Base-by-base conservation (phyloP, 2,888 invertebrate genomes). In the Oligia fasciuncula region DNA sequence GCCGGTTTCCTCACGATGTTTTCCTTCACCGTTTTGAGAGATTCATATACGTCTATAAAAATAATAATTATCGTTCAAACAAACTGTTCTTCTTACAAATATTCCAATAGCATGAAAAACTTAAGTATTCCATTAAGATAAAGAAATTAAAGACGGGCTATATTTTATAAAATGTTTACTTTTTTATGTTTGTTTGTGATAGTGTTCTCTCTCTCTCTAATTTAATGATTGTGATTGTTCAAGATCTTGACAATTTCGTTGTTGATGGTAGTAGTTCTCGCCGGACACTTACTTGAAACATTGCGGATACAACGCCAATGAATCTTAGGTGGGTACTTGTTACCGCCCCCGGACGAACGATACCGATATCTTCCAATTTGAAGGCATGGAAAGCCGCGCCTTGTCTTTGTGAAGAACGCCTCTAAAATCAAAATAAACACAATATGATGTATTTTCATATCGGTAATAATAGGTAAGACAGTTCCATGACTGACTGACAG, bases 171-270 rank as follows among this genome's bases (percentile, higher is more conserved):
- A 57, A 3, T 23, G 6, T 29, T 62, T n/a, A n/a, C 11, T n/a
- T 51, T n/a, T n/a, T 19, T 2, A 0, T 35, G 2, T 35, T 8
- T 14, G 1, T 13, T 35, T 68, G 2, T 17, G 4, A 19, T 29
- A 69, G 19, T 46, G 4, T 46, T 17, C 13, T 35, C 35, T n/a
- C 35, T n/a, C 0, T 43, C 43, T n/a, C 3, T 11, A 19, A 29
- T 54, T 74, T 62, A 85, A 70, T 85, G 85, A 69, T 85, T 85
- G 71, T 85, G 85, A 46, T 65, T 43, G 51, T 81, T 66, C 29
- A 79, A 43, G 13, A 14, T 63, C 49, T 82, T 85, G 4, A 85
- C 51, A 51, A 85, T 73, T 43, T 69, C 19, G 13, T 75, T n/a
- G 17, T 84, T 14, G 14, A 84, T 43, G 17, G 80, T 84, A 29